These are phyloP conservation scores for Silvanus unidentatus DNA, from an alignment of 2,888 invertebrate species.

Conservation along the genomic window DNA sequence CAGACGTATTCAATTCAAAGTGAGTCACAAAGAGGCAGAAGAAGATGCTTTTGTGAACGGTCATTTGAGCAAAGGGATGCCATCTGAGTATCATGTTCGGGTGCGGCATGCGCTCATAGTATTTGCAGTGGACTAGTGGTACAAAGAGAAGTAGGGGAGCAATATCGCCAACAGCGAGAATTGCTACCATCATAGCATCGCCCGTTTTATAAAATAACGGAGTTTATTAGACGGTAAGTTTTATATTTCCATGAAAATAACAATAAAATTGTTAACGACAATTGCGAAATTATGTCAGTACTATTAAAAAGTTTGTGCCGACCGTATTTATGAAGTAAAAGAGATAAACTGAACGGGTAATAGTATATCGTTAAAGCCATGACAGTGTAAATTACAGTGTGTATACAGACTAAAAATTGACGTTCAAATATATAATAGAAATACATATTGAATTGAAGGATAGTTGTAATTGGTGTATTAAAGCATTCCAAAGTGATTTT, in stretches of 20 bases:
- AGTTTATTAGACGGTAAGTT: conserved; percentile 34
- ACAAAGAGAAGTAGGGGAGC: conserved; percentile 1
- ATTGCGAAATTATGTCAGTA: background rate
- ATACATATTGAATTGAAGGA: too few species aligned
- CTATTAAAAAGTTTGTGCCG: background rate
- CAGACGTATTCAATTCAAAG: too few species aligned
- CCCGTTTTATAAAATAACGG: conserved; percentile 32
- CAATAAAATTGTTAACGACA: conserved; percentile 11
- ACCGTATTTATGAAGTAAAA: background rate
- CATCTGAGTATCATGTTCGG: conserved; percentile 13
- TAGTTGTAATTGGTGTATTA: conserved; percentile 16
- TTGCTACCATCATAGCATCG: conserved; percentile 29
- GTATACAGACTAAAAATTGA: conserved; percentile 16
- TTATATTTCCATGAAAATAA: conserved; percentile 33
- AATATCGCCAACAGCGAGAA: conserved; percentile 21
- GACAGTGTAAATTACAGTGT: conserved; percentile 46
- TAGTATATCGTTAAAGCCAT: conserved; percentile 34
- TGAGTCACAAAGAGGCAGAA: too few species aligned
- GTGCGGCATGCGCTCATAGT: conserved; percentile 26
- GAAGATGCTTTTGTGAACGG: too few species aligned
- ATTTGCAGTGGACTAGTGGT: background rate
- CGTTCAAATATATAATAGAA: too few species aligned
- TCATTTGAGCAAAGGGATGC: too few species aligned
- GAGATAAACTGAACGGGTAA: conserved; percentile 13
- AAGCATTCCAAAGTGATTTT: conserved; percentile 23